Percentiles rank a stretch among this genome's conserved stretches.
Conservation (phyloP, 2,113 vertebrate species). For the Mesocricetus auratus region DNA sequence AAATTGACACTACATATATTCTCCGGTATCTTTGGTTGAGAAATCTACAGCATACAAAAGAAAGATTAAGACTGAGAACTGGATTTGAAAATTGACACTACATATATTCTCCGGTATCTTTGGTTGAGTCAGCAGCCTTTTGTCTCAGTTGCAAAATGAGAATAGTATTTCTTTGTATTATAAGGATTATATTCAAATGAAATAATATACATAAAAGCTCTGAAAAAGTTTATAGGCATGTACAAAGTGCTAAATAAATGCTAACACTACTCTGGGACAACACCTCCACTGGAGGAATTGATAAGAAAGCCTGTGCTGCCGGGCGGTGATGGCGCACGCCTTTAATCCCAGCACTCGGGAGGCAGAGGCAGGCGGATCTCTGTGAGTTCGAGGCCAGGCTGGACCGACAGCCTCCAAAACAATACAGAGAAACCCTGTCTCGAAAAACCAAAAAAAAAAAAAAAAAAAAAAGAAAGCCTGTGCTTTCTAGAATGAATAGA, state of each 20-base stretch:
- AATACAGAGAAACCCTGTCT: no score
- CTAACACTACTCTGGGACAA: not conserved
- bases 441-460: no score
- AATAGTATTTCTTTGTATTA: not conserved
- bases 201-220: not conserved
- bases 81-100: not conserved
- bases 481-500: not conserved
- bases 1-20: not conserved
- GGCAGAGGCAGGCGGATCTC: no score
- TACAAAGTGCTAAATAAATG: constrained; percentile 28
- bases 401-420: no score
- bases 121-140: constrained; percentile 24
- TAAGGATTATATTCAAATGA: constrained; percentile 51
- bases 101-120: not conserved
- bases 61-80: constrained; percentile 32
- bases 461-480: constrained; percentile 54
- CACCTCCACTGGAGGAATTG: not conserved
- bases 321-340: no score
- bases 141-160: constrained; percentile 34
- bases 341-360: no score
- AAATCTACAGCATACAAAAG: no score
- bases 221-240: not conserved
- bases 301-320: constrained; percentile 40
- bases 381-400: no score
- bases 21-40: constrained; percentile 1